Percentiles rank a stretch among this genome's conserved stretches.
phyloP scores from a whole-genome alignment of 2,113 vertebrate genomes.

The Calcarius ornatus region DNA sequence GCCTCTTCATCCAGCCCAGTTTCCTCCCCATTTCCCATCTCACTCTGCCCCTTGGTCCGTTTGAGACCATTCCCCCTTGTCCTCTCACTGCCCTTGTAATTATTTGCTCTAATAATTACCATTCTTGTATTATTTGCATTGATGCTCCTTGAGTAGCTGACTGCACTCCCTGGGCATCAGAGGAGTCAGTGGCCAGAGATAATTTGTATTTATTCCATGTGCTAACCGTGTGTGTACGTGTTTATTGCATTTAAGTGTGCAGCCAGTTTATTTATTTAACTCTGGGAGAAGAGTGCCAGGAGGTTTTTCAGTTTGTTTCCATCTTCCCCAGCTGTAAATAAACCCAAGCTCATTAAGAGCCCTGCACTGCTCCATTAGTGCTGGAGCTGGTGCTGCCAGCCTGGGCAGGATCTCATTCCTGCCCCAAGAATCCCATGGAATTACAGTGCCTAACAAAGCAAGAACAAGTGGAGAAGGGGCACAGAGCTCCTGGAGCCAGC shows the following conservation, averaged over 20 bases:
- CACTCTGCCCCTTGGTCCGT: not conserved
- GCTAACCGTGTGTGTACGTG: not conserved
- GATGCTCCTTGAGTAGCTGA: not conserved
- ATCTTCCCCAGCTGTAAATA: not conserved
- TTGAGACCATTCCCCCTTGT: fast-evolving
- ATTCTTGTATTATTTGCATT: not conserved
- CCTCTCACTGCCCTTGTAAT: not conserved
- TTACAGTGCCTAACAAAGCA: not conserved
- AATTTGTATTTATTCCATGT: not conserved
- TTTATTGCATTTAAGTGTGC: not conserved
- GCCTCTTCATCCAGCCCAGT: fast-evolving
- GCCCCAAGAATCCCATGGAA: not conserved
- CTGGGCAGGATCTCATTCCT: not conserved
- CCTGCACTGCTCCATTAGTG: not conserved
- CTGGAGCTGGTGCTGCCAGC: not conserved
- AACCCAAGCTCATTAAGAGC: not conserved
- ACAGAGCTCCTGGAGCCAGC: fast-evolving
- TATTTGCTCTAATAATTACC: not conserved
- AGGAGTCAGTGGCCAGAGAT: not conserved
- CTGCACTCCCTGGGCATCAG: not conserved
- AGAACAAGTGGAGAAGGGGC: not conserved
- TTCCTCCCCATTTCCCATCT: fast-evolving
- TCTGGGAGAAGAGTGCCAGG: not conserved
- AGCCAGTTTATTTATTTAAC: not conserved
- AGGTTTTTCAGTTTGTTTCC: not conserved